phyloP scores from a whole-genome alignment of 2,888 invertebrate genomes.

The Invenusta paracnida region DNA sequence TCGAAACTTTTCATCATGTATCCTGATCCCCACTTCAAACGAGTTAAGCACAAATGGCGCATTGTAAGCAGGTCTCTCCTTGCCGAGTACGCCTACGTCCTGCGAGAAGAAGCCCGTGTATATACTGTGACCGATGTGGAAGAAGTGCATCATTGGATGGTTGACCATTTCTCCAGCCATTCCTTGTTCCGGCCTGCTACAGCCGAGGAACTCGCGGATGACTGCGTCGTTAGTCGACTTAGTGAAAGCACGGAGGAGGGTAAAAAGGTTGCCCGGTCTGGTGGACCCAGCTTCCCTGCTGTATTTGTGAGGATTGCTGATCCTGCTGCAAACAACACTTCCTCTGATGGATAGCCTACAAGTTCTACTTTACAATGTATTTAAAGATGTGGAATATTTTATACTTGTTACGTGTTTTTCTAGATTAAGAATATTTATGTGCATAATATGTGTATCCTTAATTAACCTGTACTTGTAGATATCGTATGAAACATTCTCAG shows the following conservation, averaged over 20 bases:
- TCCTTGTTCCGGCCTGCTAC: conserved; percentile 68
- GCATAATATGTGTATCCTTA: too few relatives aligned
- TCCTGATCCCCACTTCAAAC: conserved; percentile 98
- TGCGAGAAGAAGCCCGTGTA: conserved; percentile 76
- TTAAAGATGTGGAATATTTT: too few relatives aligned
- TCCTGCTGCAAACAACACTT: too few relatives aligned
- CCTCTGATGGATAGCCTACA: too few relatives aligned
- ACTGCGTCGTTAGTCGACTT: conserved; percentile 75
- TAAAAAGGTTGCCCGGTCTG: conserved; percentile 89
- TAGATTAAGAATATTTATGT: too few relatives aligned
- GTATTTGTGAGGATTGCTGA: conserved; percentile 72
- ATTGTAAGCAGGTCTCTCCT: conserved; percentile 86
- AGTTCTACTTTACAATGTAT: too few relatives aligned
- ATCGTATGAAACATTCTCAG: too few relatives aligned
- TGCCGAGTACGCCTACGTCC: conserved; percentile 91
- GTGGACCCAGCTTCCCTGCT: conserved; percentile 85
- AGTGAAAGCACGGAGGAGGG: conserved; percentile 94
- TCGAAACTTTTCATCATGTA: conserved; percentile 96
- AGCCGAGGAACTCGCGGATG: conserved; percentile 67
- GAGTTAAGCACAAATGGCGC: conserved; percentile 96
- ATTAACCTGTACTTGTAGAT: too few relatives aligned
- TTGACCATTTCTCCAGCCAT: conserved; percentile 80
- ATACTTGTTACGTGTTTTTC: too few relatives aligned
- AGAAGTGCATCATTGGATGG: conserved; percentile 95
- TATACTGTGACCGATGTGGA: conserved; percentile 97